Evolutionary conservation across 1,140 invertebrate genomes (phyloP).

Genomic region (Paralvinella palmiformis): DNA sequence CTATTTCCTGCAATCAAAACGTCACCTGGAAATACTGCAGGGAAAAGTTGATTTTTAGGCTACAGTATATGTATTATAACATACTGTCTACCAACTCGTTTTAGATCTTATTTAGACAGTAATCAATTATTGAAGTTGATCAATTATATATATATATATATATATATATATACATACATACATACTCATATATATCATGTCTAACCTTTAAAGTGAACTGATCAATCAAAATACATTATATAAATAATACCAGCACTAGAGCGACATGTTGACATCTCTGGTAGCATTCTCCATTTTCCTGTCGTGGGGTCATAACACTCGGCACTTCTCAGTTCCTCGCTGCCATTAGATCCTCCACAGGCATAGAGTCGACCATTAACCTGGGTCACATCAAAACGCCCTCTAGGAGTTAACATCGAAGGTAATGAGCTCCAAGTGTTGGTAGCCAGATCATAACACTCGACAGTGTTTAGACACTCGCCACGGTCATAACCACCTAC

Average conservation of each 20-base stretch:
- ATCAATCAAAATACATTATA: too few relatives aligned
- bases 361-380: slow-evolving; percentile 63
- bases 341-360: slow-evolving; percentile 72
- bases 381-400: slow-evolving; percentile 63
- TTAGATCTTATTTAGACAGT: too few relatives aligned
- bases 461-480: slow-evolving; percentile 70
- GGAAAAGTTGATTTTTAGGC: too few relatives aligned
- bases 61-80: too few relatives aligned
- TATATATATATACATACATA: too few relatives aligned
- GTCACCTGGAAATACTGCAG: too few relatives aligned
- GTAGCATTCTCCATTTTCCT: slow-evolving; percentile 61
- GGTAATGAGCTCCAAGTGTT: slow-evolving; percentile 65
- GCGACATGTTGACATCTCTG: slow-evolving; percentile 60
- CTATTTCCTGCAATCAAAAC: too few relatives aligned
- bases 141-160: too few relatives aligned
- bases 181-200: too few relatives aligned
- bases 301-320: slow-evolving; percentile 60
- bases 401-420: slow-evolving; percentile 65
- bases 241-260: slow-evolving; percentile 61
- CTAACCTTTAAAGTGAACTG: too few relatives aligned
- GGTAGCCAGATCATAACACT: slow-evolving; percentile 63
- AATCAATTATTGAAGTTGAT: too few relatives aligned
- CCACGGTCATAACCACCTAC: slow-evolving; percentile 77
- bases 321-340: slow-evolving; percentile 63
- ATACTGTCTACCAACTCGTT: too few relatives aligned